These are phyloP conservation scores for Acleris laterana DNA, from an alignment of 2,888 invertebrate species.

Conservation along the genomic window DNA sequence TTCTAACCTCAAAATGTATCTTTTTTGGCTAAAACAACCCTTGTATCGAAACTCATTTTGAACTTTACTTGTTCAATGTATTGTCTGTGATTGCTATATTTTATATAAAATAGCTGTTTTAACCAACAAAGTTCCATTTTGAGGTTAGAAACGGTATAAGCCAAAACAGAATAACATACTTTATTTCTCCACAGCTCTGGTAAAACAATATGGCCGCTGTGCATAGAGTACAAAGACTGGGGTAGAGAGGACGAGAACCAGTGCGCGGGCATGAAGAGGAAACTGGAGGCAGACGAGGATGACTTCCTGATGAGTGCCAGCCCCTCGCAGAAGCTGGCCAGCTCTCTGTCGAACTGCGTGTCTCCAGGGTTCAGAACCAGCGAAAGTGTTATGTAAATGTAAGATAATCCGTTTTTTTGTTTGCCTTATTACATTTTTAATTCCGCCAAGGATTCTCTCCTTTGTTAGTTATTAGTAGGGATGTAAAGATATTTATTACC, in stretches of 20 bases:
- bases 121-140: too few relatives aligned
- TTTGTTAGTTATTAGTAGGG: too few relatives aligned
- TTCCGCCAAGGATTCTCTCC: background rate
- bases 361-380: constrained; percentile 74
- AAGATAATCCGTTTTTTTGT: background rate
- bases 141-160: too few relatives aligned
- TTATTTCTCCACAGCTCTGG: constrained; percentile 67
- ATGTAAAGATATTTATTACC: too few relatives aligned
- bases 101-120: too few relatives aligned
- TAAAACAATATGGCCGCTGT: constrained; percentile 78
- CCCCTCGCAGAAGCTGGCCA: constrained; percentile 62
- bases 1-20: too few relatives aligned
- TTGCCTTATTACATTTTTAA: background rate
- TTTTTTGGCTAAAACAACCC: too few relatives aligned
- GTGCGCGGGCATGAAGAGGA: constrained; percentile 67
- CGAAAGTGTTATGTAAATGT: constrained; percentile 54
- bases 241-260: constrained; percentile 68
- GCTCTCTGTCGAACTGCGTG: constrained; percentile 66
- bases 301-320: constrained; percentile 70
- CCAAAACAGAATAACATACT: background rate
- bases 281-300: constrained; percentile 72
- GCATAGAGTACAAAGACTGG: constrained; percentile 81
- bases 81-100: too few relatives aligned
- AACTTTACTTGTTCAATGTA: too few relatives aligned
- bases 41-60: too few relatives aligned